Percentiles rank a stretch among this genome's conserved stretches.
Conservation (phyloP, 2,113 vertebrate species). For the Cynocephalus volans region DNA sequence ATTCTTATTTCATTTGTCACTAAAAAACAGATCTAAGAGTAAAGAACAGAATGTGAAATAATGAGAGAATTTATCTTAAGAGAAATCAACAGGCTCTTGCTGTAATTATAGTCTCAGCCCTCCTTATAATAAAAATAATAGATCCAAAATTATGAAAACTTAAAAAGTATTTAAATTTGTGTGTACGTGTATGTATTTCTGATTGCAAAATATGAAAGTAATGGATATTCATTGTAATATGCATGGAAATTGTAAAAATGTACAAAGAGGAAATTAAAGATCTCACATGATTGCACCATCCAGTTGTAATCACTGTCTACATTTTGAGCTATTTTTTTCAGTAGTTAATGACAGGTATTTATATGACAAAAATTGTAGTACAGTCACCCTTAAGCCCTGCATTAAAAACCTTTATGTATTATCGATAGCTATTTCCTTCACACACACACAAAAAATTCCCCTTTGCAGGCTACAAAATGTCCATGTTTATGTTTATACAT, state of each 20-base stretch:
- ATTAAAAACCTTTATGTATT: constrained; percentile 18
- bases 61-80: neutral
- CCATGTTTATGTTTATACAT: neutral
- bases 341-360: constrained; percentile 49
- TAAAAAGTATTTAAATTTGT: neutral
- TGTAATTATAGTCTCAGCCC: neutral
- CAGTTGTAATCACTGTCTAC: neutral
- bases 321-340: constrained; percentile 23
- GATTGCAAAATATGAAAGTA: neutral
- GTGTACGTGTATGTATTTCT: neutral
- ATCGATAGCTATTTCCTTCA: neutral
- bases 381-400: neutral
- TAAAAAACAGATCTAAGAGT: constrained; percentile 9
- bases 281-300: neutral
- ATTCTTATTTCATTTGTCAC: constrained; percentile 31
- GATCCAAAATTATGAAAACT: neutral
- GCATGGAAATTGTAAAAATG: neutral
- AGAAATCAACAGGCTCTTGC: neutral
- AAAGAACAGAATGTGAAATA: constrained; percentile 20
- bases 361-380: constrained; percentile 2
- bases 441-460: neutral
- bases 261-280: constrained; percentile 52
- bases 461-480: neutral
- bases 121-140: constrained; percentile 48
- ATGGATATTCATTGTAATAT: neutral